Base-by-base conservation (phyloP, 2,888 invertebrate species). In the Scaptodrosophila latifasciaeformis region DNA sequence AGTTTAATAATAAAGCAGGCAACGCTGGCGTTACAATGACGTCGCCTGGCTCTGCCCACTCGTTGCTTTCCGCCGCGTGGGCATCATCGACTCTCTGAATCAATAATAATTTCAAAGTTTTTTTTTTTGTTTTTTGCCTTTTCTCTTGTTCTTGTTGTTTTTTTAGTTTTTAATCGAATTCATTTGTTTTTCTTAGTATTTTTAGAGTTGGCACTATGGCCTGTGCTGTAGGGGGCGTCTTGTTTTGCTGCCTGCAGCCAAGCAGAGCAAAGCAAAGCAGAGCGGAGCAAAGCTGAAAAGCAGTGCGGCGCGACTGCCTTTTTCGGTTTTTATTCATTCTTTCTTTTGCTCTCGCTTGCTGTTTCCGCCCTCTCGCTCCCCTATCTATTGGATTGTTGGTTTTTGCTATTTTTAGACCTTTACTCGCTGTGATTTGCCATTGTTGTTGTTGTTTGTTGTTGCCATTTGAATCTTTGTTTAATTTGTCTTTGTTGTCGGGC, bases 401-500 rank as follows among this genome's bases (percentile, higher is more conserved):
- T 34, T 29, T 49, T 15, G 35, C 37, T 50, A 13, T 43, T 43
- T 34, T 29, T 44, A 34, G 49, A 35, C 15, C 15, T 34, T 10
- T 47, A 56, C 54, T 59, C 61, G 60, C 61, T 62, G 64, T 76
- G 72, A 72, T 72, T 71, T 66, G 54, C 66, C 68, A 75, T 75
- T 71, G 70, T 67, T 71, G 65, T 75, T 70, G 72, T 66, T 69
- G 74, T 60, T 61, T 67, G 43, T 43, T 46, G 37, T 71, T 46
- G 50, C 37, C 49, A 59, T 55, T 58, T 59, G 62, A 67, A 69
- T 72, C 71, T 69, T 72, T 76, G 74, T 72, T 72, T 72, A 69
- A 72, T 72, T 67, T 69, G 77, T 67, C 74, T 76, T 72, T 76
- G 66, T 76, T 68, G 43, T 59, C 56, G 65, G 58, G n/a, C n/a